Evolutionary conservation across 2,888 invertebrate genomes (phyloP).

Genomic region (Dusona sp.): DNA sequence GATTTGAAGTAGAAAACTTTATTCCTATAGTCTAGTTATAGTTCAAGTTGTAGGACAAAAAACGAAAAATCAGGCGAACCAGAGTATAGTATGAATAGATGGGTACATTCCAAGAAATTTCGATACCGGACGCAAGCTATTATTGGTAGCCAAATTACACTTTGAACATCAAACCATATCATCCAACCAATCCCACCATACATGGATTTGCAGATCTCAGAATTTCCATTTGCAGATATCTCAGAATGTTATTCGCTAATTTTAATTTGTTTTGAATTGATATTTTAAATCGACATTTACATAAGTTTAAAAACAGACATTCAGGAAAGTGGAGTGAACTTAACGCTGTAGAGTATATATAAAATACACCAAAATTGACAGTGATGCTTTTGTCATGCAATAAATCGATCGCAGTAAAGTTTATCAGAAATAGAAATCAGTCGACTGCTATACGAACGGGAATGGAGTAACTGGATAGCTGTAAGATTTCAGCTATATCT

Average conservation of each 20-base stretch:
- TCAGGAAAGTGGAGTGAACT: too few relatives aligned
- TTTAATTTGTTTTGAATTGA: background rate
- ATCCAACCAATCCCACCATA: background rate
- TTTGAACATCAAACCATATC: background rate
- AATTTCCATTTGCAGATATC: background rate
- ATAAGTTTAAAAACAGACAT: too few relatives aligned
- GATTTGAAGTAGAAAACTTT: conserved; percentile 5
- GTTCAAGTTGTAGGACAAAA: conserved; percentile 15
- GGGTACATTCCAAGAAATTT: background rate
- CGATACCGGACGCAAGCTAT: background rate
- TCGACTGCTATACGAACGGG: background rate
- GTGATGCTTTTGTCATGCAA: background rate
- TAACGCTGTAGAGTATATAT: background rate
- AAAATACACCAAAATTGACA: background rate
- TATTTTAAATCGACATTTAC: background rate
- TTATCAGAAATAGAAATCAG: background rate
- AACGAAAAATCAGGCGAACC: conserved; percentile 20
- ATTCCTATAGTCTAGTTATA: conserved; percentile 28
- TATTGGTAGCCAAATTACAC: background rate
- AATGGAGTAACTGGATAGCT: background rate
- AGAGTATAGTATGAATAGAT: background rate
- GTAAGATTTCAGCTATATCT: background rate
- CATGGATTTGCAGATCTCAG: too few relatives aligned
- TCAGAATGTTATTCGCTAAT: background rate
- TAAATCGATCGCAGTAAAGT: background rate